phyloP scores from a whole-genome alignment of 2,888 invertebrate species.

The Ophion ellenae region DNA sequence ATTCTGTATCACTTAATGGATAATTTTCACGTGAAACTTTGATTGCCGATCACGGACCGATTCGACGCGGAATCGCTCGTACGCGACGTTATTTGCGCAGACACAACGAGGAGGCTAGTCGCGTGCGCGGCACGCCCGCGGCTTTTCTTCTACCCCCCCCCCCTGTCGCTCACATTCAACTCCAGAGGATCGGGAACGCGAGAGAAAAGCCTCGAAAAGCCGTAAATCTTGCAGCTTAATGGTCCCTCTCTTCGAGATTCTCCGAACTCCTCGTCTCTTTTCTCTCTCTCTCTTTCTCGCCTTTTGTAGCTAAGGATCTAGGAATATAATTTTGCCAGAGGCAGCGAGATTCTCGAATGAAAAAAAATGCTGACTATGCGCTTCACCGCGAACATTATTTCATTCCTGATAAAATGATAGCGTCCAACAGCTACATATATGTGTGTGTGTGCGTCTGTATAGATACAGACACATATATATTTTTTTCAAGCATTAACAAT shows the following conservation, averaged over 20 bases:
- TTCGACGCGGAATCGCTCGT: constrained; percentile 16
- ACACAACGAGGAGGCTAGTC: constrained; percentile 47
- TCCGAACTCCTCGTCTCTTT: constrained; percentile 36
- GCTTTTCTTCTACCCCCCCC: constrained; percentile 52
- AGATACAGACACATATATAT: too few relatives aligned
- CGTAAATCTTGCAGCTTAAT: constrained; percentile 61
- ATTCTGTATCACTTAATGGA: too few relatives aligned
- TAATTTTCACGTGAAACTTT: too few relatives aligned
- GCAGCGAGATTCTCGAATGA: constrained; percentile 32
- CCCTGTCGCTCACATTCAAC: constrained; percentile 2
- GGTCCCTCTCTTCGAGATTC: constrained; percentile 44
- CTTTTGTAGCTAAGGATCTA: constrained; percentile 45
- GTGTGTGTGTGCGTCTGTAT: background rate
- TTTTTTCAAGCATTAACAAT: too few relatives aligned
- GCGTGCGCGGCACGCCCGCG: constrained; percentile 65
- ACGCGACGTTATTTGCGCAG: background rate
- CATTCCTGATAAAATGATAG: constrained; percentile 47
- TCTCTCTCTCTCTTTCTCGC: constrained; percentile 38
- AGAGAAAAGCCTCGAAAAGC: constrained; percentile 63
- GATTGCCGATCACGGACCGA: background rate
- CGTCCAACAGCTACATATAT: background rate
- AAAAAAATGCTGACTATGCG: constrained; percentile 7
- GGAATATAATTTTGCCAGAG: constrained; percentile 55
- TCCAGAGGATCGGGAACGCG: constrained; percentile 37
- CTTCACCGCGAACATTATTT: constrained; percentile 7